Evolutionary conservation across 2,113 vertebrate genomes (phyloP).

Genomic region (Antennarius striatus): DNA sequence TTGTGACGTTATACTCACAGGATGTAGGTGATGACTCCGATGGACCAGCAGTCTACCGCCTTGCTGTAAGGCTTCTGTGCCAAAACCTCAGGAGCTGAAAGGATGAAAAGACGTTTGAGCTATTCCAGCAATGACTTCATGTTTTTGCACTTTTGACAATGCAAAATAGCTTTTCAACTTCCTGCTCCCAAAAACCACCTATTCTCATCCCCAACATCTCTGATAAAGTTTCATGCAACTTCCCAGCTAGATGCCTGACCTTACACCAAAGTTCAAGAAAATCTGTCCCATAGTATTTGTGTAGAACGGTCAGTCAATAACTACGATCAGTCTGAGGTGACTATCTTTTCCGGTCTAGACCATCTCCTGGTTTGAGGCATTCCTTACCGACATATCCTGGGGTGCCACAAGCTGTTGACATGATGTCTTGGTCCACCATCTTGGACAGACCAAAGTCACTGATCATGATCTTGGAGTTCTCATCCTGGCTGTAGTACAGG

Average conservation of each 20-base stretch:
- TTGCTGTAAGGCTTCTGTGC: slow-evolving; percentile 98
- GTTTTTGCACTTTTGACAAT: too few species aligned
- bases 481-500: slow-evolving; percentile 90
- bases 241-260: too few species aligned
- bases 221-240: too few species aligned
- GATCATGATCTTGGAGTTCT: slow-evolving; percentile 97
- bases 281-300: too few species aligned
- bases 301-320: too few species aligned
- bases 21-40: slow-evolving; percentile 97
- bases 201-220: too few species aligned
- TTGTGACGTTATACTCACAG: slow-evolving; percentile 83
- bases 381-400: slow-evolving; percentile 93
- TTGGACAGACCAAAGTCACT: slow-evolving; percentile 97
- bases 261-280: too few species aligned
- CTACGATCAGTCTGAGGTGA: too few species aligned
- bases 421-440: slow-evolving; percentile 91
- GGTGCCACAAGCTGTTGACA: slow-evolving; percentile 97
- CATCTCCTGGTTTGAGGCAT: not conserved
- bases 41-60: slow-evolving; percentile 98
- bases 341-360: too few species aligned
- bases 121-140: too few species aligned
- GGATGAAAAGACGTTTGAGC: not conserved
- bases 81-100: slow-evolving; percentile 91
- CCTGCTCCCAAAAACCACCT: too few species aligned
- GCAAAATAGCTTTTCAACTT: too few species aligned